phyloP scores from a whole-genome alignment of 1,140 invertebrate species.

The Saccostrea echinata region DNA sequence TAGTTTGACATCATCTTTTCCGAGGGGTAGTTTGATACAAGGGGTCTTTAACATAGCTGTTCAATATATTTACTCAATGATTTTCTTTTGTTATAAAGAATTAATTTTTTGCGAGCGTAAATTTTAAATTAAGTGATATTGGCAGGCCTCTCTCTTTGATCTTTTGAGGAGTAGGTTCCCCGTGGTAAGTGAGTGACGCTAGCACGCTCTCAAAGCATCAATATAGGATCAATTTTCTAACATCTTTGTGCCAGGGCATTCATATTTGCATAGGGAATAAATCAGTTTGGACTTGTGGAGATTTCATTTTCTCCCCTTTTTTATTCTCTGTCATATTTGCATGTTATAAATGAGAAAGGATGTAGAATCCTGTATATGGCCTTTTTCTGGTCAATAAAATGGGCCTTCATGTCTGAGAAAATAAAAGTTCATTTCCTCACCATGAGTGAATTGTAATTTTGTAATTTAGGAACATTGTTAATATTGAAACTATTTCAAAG shows the following conservation, averaged over 20 bases:
- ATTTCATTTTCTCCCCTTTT: constrained; percentile 31
- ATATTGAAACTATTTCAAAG: not conserved
- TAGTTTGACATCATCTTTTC: not conserved
- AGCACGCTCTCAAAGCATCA: not conserved
- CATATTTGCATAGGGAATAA: constrained; percentile 39
- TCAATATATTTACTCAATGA: constrained; percentile 35
- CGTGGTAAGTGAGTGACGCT: not conserved
- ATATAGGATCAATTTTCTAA: constrained; percentile 35
- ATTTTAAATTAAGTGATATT: constrained; percentile 34
- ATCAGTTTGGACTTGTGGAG: constrained; percentile 30
- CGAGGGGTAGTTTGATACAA: constrained; percentile 11
- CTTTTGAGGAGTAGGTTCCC: constrained; percentile 1
- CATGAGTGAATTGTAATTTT: not conserved
- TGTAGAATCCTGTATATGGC: not conserved
- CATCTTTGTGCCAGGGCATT: constrained; percentile 35
- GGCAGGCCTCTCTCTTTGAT: constrained; percentile 16
- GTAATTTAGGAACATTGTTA: not conserved
- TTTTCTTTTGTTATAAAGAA: constrained; percentile 32
- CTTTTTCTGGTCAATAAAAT: constrained; percentile 15
- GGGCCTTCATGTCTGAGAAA: not conserved
- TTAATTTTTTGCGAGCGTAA: constrained; percentile 13
- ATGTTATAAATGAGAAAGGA: constrained; percentile 28
- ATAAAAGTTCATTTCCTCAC: not conserved
- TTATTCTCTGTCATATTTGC: constrained; percentile 28
- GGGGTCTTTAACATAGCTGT: not conserved